Evolutionary conservation across 2,888 invertebrate genomes (phyloP), one percentile per base, ranked within the genome.

Genomic region (Priocnemis perturbator): DNA sequence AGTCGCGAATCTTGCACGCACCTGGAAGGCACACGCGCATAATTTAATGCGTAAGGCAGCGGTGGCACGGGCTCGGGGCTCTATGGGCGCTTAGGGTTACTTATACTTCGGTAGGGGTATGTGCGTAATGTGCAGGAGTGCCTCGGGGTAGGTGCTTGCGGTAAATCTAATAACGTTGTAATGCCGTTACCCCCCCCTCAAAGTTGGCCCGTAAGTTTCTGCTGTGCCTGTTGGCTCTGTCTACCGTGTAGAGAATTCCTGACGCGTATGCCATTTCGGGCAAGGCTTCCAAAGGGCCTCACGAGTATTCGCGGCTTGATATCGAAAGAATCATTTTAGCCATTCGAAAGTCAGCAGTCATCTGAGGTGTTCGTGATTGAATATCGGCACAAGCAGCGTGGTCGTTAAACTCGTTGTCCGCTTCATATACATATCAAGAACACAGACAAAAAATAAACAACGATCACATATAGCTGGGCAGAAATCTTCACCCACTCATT

Each of bases 91-190:
- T 85, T 80, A 79, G 79, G 81, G 85, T 85, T 82, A 84, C 82
- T 83, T 81, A 81, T 81, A 84, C 76, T 74, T 79, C 71, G 71
- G 66, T 67, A 69, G 73, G 70, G 75, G 74, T 78, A 74, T 75
- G 80, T 79, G 79, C 74, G 79, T 69, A 78, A 76, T 71, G 76
- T 73, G 69, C 72, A 73, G 69, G 71, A 73, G 83, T 74, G 81
- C 83, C 85, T 84, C 81, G 75, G 80, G 85, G 81, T 87, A 87
- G 88, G 87, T 86, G 87, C 88, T 88, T 87, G 88, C 85, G 88
- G 88, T 87, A 88, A 88, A 89, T 88, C 88, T 88, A 88, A 88
- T 89, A 89, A 88, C 83, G 86, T 86, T 85, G 85, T 88, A 88
- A 88, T 87, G 85, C 84, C 85, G 87, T 88, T 88, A 88, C 84